phyloP scores from a whole-genome alignment of 2,113 vertebrate genomes.

The Guaruba guarouba region DNA sequence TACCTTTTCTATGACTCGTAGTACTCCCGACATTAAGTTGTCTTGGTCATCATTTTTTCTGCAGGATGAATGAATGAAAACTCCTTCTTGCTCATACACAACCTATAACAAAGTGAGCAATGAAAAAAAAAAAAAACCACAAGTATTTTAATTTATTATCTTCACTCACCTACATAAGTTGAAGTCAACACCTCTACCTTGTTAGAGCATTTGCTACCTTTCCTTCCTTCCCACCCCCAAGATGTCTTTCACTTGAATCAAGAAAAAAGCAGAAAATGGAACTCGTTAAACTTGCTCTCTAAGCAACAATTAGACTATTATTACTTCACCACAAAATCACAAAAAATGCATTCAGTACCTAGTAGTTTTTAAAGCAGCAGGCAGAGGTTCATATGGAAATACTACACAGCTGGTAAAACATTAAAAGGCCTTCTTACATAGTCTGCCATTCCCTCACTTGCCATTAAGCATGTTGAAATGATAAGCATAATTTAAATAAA shows the following conservation, averaged over 20 bases:
- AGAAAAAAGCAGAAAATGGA: neutral
- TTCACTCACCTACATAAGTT: neutral
- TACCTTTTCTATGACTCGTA: conserved; percentile 92
- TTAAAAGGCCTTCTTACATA: neutral
- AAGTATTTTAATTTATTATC: neutral
- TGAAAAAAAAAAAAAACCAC: neutral
- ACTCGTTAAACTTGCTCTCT: neutral
- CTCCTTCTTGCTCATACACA: conserved; percentile 91
- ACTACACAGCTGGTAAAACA: neutral
- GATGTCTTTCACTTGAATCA: neutral
- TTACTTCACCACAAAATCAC: neutral
- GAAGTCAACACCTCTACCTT: neutral
- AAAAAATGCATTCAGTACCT: neutral
- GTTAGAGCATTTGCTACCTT: neutral
- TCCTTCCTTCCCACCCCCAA: neutral
- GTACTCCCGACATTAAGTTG: conserved; percentile 82
- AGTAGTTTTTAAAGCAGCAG: neutral
- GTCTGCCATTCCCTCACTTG: neutral
- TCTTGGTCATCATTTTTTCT: conserved; percentile 87
- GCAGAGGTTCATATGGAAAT: neutral
- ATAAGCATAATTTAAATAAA: neutral
- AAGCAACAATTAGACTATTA: neutral
- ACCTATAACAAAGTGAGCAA: conserved; percentile 73
- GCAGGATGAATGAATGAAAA: conserved; percentile 87
- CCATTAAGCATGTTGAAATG: neutral